Evolutionary conservation across 2,888 invertebrate genomes (phyloP), one percentile per base, ranked within the genome.

Genomic region (Phalera bucephala): DNA sequence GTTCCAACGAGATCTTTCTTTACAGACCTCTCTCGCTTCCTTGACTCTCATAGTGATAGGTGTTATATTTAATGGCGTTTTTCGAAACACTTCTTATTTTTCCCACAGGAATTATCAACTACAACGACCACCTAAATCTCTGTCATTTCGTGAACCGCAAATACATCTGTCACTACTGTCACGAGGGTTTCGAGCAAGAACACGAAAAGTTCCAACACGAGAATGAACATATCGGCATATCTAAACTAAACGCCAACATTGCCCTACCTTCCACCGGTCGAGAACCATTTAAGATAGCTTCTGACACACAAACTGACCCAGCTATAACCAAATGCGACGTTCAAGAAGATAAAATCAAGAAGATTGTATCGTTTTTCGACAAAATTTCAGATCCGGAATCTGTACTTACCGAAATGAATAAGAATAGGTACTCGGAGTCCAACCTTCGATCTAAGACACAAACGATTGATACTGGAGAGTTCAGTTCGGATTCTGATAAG

Each of bases 331-430:
- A 66, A 49, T 43, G 40, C 6, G 63, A 70, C 0, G 56, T 81
- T 0, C 67, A 73, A 0, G 80, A 85, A 27, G 86, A 83, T 2
- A 88, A 88, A 40, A 32, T 88, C 1, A 87, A 84, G 57, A 86
- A 86, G 39, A 80, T 88, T 0, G 82, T 88, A 0, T 86, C 87
- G 0, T 87, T 88, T 39, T 84, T 88, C 36, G 87, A 88, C 20
- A 86, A 83, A 47, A 72, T 88, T 0, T 44, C 63, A 0, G 70
- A 82, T 13, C 67, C 77, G 0, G 77, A 77, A 1, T 70, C 77
- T 12, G 55, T 78, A 5, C 13, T 80, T 1, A 40, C 59, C 0
- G 74, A 75, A 5, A 54, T 76, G 0, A 80, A 75, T 40, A 79
- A 77, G 43, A 64, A 64, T 15, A 49, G 67, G 9, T 64, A 45